phyloP scores from a whole-genome alignment of 2,113 vertebrate genomes.

The Anolis sagrei region DNA sequence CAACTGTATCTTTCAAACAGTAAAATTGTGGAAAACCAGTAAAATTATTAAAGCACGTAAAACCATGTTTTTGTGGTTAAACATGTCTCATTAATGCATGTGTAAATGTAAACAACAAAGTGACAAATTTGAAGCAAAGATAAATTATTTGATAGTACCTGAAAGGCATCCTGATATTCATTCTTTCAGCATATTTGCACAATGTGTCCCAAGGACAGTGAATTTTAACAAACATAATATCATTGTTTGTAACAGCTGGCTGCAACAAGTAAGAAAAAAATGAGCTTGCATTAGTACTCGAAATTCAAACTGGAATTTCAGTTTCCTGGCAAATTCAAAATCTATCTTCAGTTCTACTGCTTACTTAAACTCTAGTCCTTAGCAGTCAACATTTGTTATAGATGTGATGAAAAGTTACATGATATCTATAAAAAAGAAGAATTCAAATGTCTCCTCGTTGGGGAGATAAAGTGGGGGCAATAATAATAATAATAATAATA shows the following conservation, averaged over 20 bases:
- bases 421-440: not conserved
- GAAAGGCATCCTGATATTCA: conserved; percentile 99
- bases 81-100: not conserved
- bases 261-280: conserved; percentile 66
- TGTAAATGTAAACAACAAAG: not conserved
- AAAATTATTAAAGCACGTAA: not conserved
- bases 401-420: not conserved
- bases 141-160: conserved; percentile 80
- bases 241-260: conserved; percentile 93
- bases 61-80: not conserved
- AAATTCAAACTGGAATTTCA: not conserved
- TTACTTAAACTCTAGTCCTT: not conserved
- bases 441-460: too few relatives aligned
- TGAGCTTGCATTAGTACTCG: conserved; percentile 28
- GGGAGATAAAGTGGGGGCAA: too few relatives aligned
- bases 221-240: conserved; percentile 98
- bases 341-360: not conserved
- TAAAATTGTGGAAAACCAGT: not conserved
- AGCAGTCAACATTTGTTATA: not conserved
- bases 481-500: too few relatives aligned
- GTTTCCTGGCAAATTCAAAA: conserved; percentile 3
- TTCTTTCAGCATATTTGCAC: conserved; percentile 97
- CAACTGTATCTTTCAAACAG: too few relatives aligned
- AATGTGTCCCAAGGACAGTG: conserved; percentile 95
- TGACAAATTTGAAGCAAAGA: conserved; percentile 26